Evolutionary conservation across 2,113 vertebrate species (phyloP).

Genomic region (Cyanocitta stelleri): DNA sequence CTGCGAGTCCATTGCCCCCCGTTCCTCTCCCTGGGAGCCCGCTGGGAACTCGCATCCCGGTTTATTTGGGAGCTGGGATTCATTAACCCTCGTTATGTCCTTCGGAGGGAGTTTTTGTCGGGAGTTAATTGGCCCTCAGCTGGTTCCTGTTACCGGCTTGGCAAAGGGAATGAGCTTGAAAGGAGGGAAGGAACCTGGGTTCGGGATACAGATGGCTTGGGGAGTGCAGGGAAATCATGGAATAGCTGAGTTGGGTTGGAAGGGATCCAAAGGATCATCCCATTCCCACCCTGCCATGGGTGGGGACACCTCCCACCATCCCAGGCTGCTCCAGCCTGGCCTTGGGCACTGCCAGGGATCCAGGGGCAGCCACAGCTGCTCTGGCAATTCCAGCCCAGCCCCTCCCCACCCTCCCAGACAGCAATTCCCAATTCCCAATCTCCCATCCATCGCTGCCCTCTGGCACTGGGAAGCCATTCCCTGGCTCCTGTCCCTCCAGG

Average conservation of each 20-base stretch:
- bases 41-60: background rate
- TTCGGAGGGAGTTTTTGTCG: background rate
- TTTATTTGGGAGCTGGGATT: background rate
- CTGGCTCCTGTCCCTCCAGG: background rate
- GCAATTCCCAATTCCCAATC: background rate
- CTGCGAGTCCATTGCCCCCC: background rate
- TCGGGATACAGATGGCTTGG: background rate
- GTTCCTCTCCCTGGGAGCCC: background rate
- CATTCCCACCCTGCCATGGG: no score
- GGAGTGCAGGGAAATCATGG: background rate
- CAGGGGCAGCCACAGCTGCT: background rate
- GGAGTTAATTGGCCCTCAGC: background rate
- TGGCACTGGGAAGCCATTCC: background rate
- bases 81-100: background rate
- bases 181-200: background rate
- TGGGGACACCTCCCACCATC: background rate
- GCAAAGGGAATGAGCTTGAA: background rate
- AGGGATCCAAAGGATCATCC: background rate
- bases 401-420: background rate
- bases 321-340: fast-evolving
- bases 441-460: no score
- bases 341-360: background rate
- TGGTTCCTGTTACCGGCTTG: background rate
- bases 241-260: background rate
- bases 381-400: background rate